Base-by-base conservation (phyloP, 2,888 invertebrate species). In the Carcina quercana region DNA sequence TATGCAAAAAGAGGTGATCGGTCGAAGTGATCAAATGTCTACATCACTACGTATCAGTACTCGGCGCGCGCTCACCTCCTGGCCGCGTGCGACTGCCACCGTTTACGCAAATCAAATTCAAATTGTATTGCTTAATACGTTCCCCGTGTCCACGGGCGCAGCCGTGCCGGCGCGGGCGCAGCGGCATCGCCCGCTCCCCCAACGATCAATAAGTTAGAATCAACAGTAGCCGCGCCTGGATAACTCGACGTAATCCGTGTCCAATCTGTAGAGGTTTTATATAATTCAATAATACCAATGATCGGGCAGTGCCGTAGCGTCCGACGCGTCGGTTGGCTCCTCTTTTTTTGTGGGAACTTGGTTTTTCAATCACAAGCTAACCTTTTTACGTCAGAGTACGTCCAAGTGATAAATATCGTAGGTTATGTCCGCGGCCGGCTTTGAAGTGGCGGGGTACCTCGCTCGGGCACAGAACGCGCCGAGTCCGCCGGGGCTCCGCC, bases 121-220 rank as follows among this genome's bases (percentile, higher is more conserved):
- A 59, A 62, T 59, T 43, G 39, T 56, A 58, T 62, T 56, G 53
- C 61, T 61, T 56, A 54, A 65, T 62, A 60, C 35, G 34, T 38
- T 41, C 19, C 28, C 26, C 38, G 41, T 39, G 44, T 42, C 37
- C 11, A 12, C 10, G 12, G 10, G 12, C 24, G 32, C 33, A 38
- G 38, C 32, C 38, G 19, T 25, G 32, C 25, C 32, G 35, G 37
- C 38, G 24, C 27, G 35, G n/a, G n/a, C 40, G 42, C 25, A 29
- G 30, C 27, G 26, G 24, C 35, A 35, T 39, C n/a, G n/a, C n/a
- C n/a, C n/a, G 37, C 41, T 46, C 34, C 34, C 36, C 30, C 28
- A 66, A 70, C 59, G 65, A 58, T 51, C 73, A 52, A 75, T 79
- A 80, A 74, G 50, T 78, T 65, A 74, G 78, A 64, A 67, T 78